phyloP scores from a whole-genome alignment of 1,140 invertebrate genomes.

The Leptopilina clavipes region DNA sequence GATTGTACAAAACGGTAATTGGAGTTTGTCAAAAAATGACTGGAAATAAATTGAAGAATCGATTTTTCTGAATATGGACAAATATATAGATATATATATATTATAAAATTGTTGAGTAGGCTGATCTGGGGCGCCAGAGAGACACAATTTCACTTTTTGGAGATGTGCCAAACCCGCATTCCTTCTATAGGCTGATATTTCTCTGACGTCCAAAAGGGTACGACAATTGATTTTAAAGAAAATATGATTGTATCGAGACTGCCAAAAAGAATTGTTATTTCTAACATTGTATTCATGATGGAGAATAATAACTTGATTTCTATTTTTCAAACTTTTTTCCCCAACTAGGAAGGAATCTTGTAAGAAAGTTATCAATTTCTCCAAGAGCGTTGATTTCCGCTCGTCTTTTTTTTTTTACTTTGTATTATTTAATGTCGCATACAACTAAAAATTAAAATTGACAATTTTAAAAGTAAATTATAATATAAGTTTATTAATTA shows the following conservation, averaged over 20 bases:
- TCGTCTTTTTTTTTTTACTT: too few species aligned
- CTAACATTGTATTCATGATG: background rate
- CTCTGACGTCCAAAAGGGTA: slow-evolving; percentile 25
- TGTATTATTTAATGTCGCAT: too few species aligned
- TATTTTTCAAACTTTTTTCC: background rate
- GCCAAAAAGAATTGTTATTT: slow-evolving; percentile 9
- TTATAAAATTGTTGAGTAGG: slow-evolving; percentile 34
- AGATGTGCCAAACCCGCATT: slow-evolving; percentile 65
- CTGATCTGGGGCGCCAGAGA: slow-evolving; percentile 46
- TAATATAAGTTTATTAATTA: too few species aligned
- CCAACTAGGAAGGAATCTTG: background rate
- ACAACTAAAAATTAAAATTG: too few species aligned
- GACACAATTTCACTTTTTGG: slow-evolving; percentile 66
- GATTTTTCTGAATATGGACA: background rate
- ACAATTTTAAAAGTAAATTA: too few species aligned
- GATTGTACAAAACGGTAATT: background rate
- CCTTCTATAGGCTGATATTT: slow-evolving; percentile 36
- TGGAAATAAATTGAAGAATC: slow-evolving; percentile 4
- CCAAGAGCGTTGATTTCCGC: too few species aligned
- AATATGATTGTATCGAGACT: slow-evolving; percentile 9
- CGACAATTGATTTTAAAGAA: slow-evolving; percentile 34
- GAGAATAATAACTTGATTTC: background rate
- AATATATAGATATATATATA: background rate
- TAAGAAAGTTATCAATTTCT: too few species aligned
- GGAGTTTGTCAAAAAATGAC: slow-evolving; percentile 8